These are phyloP conservation scores for Threskiornis aethiopicus DNA, from an alignment of 2,797 vertebrate species.

Conservation along the genomic window DNA sequence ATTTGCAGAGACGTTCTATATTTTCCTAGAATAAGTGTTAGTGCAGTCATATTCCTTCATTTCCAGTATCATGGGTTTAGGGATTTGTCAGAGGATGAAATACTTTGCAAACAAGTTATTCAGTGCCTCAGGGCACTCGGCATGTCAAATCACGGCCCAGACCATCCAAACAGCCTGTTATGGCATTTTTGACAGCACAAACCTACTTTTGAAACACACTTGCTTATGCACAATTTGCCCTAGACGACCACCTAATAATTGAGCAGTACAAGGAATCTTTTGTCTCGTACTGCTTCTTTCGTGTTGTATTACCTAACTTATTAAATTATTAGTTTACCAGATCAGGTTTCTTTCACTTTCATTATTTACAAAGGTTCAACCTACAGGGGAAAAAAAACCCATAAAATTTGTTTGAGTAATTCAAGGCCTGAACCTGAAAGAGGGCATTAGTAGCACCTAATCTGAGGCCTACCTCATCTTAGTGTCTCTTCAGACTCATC, in stretches of 20 bases:
- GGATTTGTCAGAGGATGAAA: neutral
- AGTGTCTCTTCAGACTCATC: neutral
- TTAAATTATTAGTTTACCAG: neutral
- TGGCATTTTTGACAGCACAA: neutral
- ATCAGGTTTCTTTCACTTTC: neutral
- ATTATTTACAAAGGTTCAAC: conserved; percentile 21
- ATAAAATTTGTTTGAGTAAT: neutral
- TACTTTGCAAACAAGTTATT: neutral
- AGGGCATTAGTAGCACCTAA: neutral
- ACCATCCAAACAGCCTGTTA: neutral
- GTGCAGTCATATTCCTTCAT: neutral
- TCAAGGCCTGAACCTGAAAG: neutral
- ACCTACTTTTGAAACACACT: neutral
- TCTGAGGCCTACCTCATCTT: neutral
- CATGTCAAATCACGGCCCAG: neutral
- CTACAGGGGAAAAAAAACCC: neutral
- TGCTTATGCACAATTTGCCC: neutral
- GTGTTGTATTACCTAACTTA: neutral
- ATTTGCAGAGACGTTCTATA: neutral
- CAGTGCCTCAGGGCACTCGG: too few relatives aligned
- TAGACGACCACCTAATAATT: neutral
- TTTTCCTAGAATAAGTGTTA: neutral
- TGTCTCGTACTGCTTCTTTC: neutral
- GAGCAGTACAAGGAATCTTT: neutral
- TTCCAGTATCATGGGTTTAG: neutral